Evolutionary conservation across 2,113 vertebrate species (phyloP), one percentile per base, ranked within the genome.

Genomic region (Takifugu bimaculatus): DNA sequence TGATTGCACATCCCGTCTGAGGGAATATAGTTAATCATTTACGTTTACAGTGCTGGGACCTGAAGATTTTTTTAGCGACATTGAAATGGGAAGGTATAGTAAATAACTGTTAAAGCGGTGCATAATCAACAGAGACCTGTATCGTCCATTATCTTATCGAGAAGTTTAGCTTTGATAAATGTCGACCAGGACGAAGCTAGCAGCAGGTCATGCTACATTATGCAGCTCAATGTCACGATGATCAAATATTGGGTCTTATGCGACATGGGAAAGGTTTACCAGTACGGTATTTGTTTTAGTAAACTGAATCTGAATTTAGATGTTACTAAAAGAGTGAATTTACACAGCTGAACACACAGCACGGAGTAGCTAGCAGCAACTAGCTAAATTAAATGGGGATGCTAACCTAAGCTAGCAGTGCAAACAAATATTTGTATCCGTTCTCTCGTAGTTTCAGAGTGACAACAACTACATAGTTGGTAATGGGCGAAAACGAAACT

Each of bases 211-310:
- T 47, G 12, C 57, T 68, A 62, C 61, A 59, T 67, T 60, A 28
- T 47, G 3, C n/a, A 39, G 35, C 35, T 39, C 75, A 81, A 85
- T 83, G 83, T 84, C 83, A 86, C 70, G 61, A 53, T 50, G 51
- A 26, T 2, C 14, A 2, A 39, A 20, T 11, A 1, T 20, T 6
- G 0, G 14, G 47, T 7, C 28, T 6, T 6, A 13, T 0, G 2
- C 5, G 1, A 13, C 14, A 0, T 12, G 4, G 1, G 45, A 5
- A 54, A 48, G 14, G 1, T 12, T 54, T 15, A 9, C 1, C 14
- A 14, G 1, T 15, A 1, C 1, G 27, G 0, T 26, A 0, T 0
- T 3, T 13, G 2, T 6, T 49, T 2, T 9, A 39, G 35, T 39
- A 39, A 39, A 2, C 7, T 39, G 5, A 39, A 10, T 39, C 7